Evolutionary conservation across 1,140 invertebrate genomes (phyloP).

Genomic region (Bombus pyrosoma): DNA sequence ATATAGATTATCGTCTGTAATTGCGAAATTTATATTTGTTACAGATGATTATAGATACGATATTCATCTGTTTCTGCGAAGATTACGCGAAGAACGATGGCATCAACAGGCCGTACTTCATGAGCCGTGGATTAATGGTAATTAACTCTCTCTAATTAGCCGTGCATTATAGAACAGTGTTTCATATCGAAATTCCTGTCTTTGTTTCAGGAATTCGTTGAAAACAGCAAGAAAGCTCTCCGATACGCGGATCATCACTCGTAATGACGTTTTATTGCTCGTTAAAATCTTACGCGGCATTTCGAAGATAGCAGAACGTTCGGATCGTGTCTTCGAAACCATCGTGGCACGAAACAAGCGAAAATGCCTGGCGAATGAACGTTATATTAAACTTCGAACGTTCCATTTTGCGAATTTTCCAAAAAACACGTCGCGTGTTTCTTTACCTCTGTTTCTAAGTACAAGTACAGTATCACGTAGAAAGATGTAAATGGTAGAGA

Average conservation of each 20-base stretch:
- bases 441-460: neutral
- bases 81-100: conserved; percentile 90
- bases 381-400: neutral
- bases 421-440: neutral
- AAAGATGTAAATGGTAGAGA: neutral
- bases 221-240: conserved; percentile 86
- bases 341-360: neutral
- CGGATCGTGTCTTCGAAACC: neutral
- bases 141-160: neutral
- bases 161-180: neutral
- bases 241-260: conserved; percentile 63
- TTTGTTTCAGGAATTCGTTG: conserved; percentile 84
- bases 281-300: neutral
- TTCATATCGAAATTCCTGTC: neutral
- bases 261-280: conserved; percentile 20
- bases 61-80: conserved; percentile 93
- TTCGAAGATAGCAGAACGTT: no score
- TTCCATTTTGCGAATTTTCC: neutral
- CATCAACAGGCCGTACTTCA: conserved; percentile 87
- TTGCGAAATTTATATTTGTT: conserved; percentile 55
- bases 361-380: neutral
- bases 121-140: conserved; percentile 89
- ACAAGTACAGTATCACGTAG: neutral
- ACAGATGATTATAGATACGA: conserved; percentile 92
- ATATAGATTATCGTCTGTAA: neutral